Base-by-base conservation (phyloP, 2,888 invertebrate species). In the Daptonema setosum region DNA sequence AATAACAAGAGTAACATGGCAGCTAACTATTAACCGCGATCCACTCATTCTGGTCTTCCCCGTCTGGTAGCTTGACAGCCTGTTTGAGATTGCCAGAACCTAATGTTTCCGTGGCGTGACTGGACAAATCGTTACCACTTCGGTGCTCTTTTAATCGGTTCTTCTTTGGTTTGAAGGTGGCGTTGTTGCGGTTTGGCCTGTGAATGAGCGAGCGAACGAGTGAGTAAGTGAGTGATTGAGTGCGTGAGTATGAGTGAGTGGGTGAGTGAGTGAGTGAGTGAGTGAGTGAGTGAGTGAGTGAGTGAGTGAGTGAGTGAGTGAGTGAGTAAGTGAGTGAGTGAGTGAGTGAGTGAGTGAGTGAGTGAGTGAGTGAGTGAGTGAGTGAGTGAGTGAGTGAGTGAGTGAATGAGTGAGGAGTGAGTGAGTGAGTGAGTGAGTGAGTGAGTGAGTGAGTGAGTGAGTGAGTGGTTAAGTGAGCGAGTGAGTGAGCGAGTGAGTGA, bases 1-100 rank as follows among this genome's bases (percentile, higher is more conserved):
- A n/a, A n/a, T n/a, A n/a, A n/a, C n/a, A n/a, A n/a, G n/a, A n/a
- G n/a, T n/a, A n/a, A n/a, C n/a, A n/a, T n/a, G n/a, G 17, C 45
- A 22, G n/a, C 52, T 52, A 74, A 90, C 95, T 95, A 73, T 99
- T 97, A 52, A 97, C 95, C 56, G 97, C 97, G 48, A 99, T 88
- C 97, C 97, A 97, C 78, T 99, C 97, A 71, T 97, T 95, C 62
- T 91, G 80, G 76, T 97, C 97, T 76, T 99, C 97, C 43, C 97
- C 95, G 73, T 93, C 93, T 1, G 95, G 95, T 64, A 95, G 76
- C 79, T 87, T 83, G 56, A 97, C 95, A 51, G 95, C 97, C 61
- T 90, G 79, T 60, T 93, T 78, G 63, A 97, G 78, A 77, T 95
- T 95, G 28, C 93, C 95, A 52, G 91, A 93, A 57, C 95, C 97